Base-by-base conservation (phyloP, 2,888 invertebrate genomes). In the Cosmia pyralina region DNA sequence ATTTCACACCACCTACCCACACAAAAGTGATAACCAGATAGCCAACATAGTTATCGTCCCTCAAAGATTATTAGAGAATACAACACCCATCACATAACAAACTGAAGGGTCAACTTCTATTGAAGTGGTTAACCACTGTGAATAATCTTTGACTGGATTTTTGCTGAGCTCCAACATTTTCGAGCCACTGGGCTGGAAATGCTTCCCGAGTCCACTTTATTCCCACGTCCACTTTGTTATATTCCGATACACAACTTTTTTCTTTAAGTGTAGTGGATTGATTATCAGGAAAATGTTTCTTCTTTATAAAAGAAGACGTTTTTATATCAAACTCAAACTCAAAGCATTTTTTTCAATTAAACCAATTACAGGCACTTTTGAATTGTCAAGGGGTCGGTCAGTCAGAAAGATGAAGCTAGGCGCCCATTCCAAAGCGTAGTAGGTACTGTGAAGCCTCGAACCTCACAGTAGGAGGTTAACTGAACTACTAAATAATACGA, bases 81-180 rank as follows among this genome's bases (percentile, higher is more conserved):
- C 57, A 65, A 71, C 77, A 58, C 57, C 62, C 41, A 58, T 59
- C 52, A 76, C 7, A 22, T 22, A 46, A 44, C 13, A 81, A 75
- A 74, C 68, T 69, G 41, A 69, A 78, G 73, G 77, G 83, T 73
- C 69, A 72, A 44, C 13, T 19, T 34, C 52, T 64, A 78, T 28
- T 74, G 69, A 72, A 69, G 70, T 68, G 83, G 70, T 59, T 75
- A 87, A 80, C 85, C 84, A 71, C 82, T 72, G 76, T 79, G 85
- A 81, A 86, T 79, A 82, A 91, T 88, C 88, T 92, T 89, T 90
- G 89, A 88, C 88, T 79, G 85, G 89, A 89, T 87, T 90, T 91
- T 88, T 88, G 85, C 86, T 72, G 82, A 77, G 60, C 34, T 67
- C 69, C 71, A 62, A 70, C 65, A 67, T 67, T 82, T 79, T 69